Evolutionary conservation across 2,113 vertebrate species (phyloP), one percentile per base, ranked within the genome.

Genomic region (Malurus alboscapulatus): DNA sequence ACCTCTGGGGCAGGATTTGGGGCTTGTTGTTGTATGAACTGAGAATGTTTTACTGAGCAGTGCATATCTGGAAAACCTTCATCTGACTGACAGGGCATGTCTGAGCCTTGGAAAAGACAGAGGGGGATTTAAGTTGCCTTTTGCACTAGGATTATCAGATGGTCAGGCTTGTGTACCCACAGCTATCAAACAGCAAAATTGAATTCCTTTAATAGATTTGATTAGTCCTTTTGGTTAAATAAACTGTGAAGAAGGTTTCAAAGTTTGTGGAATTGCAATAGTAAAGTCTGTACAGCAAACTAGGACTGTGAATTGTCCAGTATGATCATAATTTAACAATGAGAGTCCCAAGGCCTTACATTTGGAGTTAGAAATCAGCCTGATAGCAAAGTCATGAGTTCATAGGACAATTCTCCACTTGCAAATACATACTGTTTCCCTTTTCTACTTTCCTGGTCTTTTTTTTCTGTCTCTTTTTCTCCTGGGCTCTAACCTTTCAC

Each of bases 61-160:
- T 40, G 67, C 0, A 0, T 58, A 16, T 55, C 82, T 93, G 79
- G 72, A 86, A 92, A 77, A 27, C 26, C 47, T 94, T 80, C 34
- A 12, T 38, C 72, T 80, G 75, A 58, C 38, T 91, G 26, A 44
- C 38, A 47, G 47, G 59, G 51, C 42, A 20, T 71, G 44, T 63
- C 59, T 84, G 65, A 96, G 51, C 65, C 55, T 71, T 83, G 68
- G 40, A 92, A 62, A 85, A 90, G 68, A 57, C 50, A 91, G 74
- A 68, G 45, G 7, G 78, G 36, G 55, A 93, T 86, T 95, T 88
- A 36, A 14, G 47, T 88, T 85, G 63, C 65, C 84, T 92, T 94
- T 73, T 55, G 67, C 38, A 21, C 22, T 80, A 17, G 67, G 55
- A 83, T 93, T 73, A 32, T 22, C 42, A 66, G 32, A 54, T 76